These are phyloP conservation scores for Penaeus indicus DNA, from an alignment of 1,140 invertebrate genomes.

Conservation along the genomic window DNA sequence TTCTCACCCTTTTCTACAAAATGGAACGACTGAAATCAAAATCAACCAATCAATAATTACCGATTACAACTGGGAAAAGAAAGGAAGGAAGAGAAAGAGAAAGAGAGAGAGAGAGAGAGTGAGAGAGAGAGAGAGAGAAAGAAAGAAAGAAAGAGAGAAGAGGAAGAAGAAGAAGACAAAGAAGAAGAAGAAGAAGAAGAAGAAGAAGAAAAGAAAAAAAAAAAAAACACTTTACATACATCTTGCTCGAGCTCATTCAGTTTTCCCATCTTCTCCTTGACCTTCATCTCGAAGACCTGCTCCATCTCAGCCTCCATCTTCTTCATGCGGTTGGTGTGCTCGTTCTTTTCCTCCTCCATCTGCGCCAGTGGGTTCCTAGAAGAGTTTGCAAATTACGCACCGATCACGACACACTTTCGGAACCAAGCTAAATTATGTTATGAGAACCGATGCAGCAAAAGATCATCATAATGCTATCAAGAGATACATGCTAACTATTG, in stretches of 20 bases:
- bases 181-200: slow-evolving; percentile 3
- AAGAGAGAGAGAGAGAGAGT: not conserved
- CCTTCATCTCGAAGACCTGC: slow-evolving; percentile 91
- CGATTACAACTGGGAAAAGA: not conserved
- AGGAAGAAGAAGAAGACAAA: not conserved
- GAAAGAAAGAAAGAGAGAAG: not conserved
- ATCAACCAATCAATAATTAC: not conserved
- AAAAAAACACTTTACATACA: slow-evolving; percentile 70
- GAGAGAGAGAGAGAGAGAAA: slow-evolving; percentile 17
- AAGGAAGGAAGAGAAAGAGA: no score
- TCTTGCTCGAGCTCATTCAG: slow-evolving; percentile 93
- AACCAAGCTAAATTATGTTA: not conserved
- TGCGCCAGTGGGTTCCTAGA: slow-evolving; percentile 94
- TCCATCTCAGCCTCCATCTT: slow-evolving; percentile 97
- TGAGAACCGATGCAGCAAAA: not conserved
- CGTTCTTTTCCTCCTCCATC: slow-evolving; percentile 97
- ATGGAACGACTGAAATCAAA: no score
- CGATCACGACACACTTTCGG: no score
- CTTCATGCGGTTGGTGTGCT: slow-evolving; percentile 95
- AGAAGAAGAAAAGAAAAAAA: no score
- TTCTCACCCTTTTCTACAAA: no score
- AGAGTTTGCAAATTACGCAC: slow-evolving; percentile 66
- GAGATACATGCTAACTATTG: slow-evolving; percentile 13
- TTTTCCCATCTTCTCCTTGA: slow-evolving; percentile 93
- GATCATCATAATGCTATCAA: not conserved